phyloP scores from a whole-genome alignment of 2,888 invertebrate species.

The Hydraecia micacea region DNA sequence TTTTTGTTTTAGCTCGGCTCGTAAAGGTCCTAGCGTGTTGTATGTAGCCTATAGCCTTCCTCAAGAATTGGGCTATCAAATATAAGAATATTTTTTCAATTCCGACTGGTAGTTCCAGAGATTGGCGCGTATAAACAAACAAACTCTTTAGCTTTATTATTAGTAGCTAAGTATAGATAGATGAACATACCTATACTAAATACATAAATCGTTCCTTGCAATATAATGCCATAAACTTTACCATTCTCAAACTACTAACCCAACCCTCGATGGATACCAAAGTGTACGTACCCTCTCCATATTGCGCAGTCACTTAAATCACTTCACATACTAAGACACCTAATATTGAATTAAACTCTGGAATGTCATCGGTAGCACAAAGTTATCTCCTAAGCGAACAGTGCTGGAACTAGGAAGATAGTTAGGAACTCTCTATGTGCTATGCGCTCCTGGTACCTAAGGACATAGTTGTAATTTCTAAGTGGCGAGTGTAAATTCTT shows the following conservation, averaged over 20 bases:
- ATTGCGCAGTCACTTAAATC: constrained; percentile 10
- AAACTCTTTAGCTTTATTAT: no score
- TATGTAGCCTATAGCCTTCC: no score
- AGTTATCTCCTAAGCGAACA: constrained; percentile 32
- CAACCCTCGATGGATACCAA: not conserved
- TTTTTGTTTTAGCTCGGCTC: no score
- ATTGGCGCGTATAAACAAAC: no score
- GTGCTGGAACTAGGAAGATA: constrained; percentile 4
- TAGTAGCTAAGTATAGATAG: no score
- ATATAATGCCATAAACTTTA: not conserved
- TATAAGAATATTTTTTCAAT: no score
- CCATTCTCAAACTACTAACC: not conserved
- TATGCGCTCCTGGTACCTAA: constrained; percentile 19
- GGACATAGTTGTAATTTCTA: constrained; percentile 1
- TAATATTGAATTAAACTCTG: constrained; percentile 45
- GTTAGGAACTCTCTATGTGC: constrained; percentile 20
- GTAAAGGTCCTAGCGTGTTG: no score
- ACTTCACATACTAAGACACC: constrained; percentile 22
- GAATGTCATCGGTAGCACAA: constrained; percentile 32
- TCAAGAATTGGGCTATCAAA: no score
- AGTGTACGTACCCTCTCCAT: not conserved
- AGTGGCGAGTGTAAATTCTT: constrained; percentile 4
- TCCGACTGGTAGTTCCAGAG: no score
- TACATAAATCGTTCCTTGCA: not conserved
- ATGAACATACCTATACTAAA: not conserved